Percentiles rank a stretch among this genome's conserved stretches.
phyloP scores from a whole-genome alignment of 2,888 invertebrate genomes.

The Elgonia sp. region DNA sequence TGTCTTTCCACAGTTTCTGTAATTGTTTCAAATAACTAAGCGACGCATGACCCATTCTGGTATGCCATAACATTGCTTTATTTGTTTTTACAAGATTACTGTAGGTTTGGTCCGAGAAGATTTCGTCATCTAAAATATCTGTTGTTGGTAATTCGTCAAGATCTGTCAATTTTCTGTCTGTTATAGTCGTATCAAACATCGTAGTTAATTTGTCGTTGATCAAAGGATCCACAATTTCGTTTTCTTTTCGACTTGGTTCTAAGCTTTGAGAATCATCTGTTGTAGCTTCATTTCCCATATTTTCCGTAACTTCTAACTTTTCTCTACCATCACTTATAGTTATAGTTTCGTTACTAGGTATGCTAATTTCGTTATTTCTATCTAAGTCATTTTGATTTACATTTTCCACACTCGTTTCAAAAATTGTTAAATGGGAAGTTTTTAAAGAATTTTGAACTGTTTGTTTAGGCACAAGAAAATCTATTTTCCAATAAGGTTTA shows the following conservation, averaged over 20 bases:
- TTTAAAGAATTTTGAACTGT: neutral
- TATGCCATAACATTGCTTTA: constrained; percentile 29
- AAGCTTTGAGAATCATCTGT: neutral
- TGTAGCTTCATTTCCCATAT: neutral
- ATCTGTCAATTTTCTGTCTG: constrained; percentile 8
- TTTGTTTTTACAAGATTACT: neutral
- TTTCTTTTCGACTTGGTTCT: neutral
- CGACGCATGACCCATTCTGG: constrained; percentile 29
- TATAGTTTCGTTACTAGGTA: neutral
- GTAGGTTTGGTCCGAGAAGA: neutral
- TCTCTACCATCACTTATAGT: neutral
- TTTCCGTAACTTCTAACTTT: neutral
- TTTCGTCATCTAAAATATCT: neutral
- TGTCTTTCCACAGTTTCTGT: constrained; percentile 1
- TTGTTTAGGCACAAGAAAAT: neutral
- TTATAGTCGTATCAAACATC: constrained; percentile 5
- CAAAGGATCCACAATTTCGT: neutral
- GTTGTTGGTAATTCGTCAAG: neutral
- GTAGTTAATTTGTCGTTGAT: neutral
- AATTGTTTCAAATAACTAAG: constrained; percentile 20
- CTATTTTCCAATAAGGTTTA: constrained; percentile 44
- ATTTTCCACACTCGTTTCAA: neutral
- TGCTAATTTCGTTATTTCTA: neutral
- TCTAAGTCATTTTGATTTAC: neutral
- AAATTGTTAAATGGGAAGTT: neutral